Conservation (phyloP, 2,888 invertebrate genomes). For the Sinodicranocentrus sp. region DNA sequence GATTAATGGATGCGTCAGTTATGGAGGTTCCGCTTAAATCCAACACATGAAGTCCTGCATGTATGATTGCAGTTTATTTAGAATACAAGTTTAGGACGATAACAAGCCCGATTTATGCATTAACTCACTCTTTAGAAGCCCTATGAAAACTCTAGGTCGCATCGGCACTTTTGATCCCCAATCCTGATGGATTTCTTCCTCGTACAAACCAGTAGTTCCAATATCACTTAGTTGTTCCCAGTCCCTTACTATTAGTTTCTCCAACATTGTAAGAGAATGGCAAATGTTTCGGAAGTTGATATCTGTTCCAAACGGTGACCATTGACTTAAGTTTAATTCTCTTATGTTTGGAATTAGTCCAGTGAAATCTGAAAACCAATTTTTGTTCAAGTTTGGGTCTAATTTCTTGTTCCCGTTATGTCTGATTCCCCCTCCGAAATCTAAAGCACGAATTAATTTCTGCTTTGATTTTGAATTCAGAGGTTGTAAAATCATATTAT, state of each 20-base stretch:
- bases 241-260: slow-evolving; percentile 65
- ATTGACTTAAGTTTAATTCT: slow-evolving; percentile 68
- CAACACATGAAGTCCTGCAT: slow-evolving; percentile 63
- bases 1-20: slow-evolving; percentile 69
- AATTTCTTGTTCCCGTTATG: slow-evolving; percentile 57
- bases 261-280: slow-evolving; percentile 49
- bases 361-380: slow-evolving; percentile 69
- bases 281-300: slow-evolving; percentile 72
- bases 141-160: slow-evolving; percentile 46
- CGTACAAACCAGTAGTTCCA: slow-evolving; percentile 69
- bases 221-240: slow-evolving; percentile 72
- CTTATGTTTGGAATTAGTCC: slow-evolving; percentile 51
- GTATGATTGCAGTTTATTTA: neutral
- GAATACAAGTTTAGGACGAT: no score
- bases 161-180: slow-evolving; percentile 37
- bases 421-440: slow-evolving; percentile 58
- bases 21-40: slow-evolving; percentile 71
- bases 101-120: no score
- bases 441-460: slow-evolving; percentile 33
- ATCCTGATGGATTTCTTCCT: slow-evolving; percentile 64
- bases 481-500: slow-evolving; percentile 60
- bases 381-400: slow-evolving; percentile 57
- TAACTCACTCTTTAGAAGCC: slow-evolving; percentile 50
- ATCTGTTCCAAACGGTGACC: slow-evolving; percentile 71
- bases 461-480: slow-evolving; percentile 47